Base-by-base conservation (phyloP, 2,797 vertebrate species). In the Trachops cirrhosus region DNA sequence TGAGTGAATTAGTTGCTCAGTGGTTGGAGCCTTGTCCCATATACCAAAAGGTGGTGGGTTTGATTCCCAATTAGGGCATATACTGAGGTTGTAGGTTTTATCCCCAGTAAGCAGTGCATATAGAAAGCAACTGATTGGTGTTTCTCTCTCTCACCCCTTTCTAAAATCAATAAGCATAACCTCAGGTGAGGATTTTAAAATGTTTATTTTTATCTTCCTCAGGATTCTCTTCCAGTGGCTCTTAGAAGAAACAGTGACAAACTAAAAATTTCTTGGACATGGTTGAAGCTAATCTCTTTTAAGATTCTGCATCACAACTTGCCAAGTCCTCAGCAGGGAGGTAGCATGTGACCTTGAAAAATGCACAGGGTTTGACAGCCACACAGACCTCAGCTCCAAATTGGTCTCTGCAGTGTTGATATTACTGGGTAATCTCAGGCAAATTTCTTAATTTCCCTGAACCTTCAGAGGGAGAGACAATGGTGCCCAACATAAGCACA, bases 261-360 rank as follows among this genome's bases (percentile, higher is more conserved):
- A 78, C 41, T 39, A 80, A 62, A 67, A 79, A 82, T 84, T 89
- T 95, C 71, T 78, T 79, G 57, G 74, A 82, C 37, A 70, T 29
- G 54, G 41, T 57, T 92, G 67, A 34, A 91, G n/a, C 46, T 62
- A 71, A 48, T 86, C 37, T 92, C 77, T 59, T 86, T 93, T 75
- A 78, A 86, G 50, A 90, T 34, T 88, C 82, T 82, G 21, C 8
- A 88, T 93, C 82, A 87, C 37, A 96, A 32, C 29, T 14, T 82
- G 44, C 19, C 48, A 85, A 86, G 77, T 78, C 37, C 9, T 73
- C 75, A 70, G 41, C 37, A 67, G 16, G 44, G 34, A 96, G 62
- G 67, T 15, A 79, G n/a, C n/a, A 21, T 2, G 12, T 32, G 44
- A 10, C 39, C 34, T 41, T 70, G 41, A 67, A 86, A 93, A 83